Conservation (phyloP, 2,113 vertebrate genomes). For the Odobenus rosmarus region DNA sequence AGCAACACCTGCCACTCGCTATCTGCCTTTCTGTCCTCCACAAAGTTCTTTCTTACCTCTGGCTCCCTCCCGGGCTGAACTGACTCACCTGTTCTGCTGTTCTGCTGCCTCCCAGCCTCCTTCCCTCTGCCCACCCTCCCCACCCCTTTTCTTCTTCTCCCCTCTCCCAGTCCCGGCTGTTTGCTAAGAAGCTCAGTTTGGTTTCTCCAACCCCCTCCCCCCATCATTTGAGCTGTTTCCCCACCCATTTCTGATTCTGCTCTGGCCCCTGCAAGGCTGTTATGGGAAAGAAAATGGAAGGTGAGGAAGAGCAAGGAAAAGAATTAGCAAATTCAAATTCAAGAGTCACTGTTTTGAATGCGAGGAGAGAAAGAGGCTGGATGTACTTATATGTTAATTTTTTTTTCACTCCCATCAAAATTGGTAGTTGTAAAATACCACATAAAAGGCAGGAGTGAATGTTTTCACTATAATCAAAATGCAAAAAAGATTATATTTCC, state of each 20-base stretch:
- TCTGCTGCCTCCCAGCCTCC: rapidly evolving
- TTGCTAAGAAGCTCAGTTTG: not conserved
- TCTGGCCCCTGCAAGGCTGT: not conserved
- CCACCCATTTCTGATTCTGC: not conserved
- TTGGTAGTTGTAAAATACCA: not conserved
- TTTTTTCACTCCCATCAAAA: not conserved
- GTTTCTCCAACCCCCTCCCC: not conserved
- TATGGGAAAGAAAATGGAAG: not conserved
- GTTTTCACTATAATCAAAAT: not conserved
- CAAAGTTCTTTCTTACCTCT: not conserved
- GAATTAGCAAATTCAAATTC: not conserved
- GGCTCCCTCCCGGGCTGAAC: not conserved
- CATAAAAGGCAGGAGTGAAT: not conserved
- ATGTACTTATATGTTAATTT: not conserved
- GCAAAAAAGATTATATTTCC: not conserved
- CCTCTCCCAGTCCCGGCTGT: not conserved
- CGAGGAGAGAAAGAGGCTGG: not conserved
- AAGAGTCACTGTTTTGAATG: not conserved
- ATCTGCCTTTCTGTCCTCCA: not conserved
- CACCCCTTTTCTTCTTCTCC: not conserved
- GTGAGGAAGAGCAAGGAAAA: not conserved
- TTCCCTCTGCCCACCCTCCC: too few species aligned
- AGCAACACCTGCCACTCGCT: not conserved
- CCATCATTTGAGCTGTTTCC: not conserved
- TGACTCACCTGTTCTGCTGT: not conserved